phyloP scores from a whole-genome alignment of 2,113 vertebrate genomes.

The Dolichallabes microphthalmus region DNA sequence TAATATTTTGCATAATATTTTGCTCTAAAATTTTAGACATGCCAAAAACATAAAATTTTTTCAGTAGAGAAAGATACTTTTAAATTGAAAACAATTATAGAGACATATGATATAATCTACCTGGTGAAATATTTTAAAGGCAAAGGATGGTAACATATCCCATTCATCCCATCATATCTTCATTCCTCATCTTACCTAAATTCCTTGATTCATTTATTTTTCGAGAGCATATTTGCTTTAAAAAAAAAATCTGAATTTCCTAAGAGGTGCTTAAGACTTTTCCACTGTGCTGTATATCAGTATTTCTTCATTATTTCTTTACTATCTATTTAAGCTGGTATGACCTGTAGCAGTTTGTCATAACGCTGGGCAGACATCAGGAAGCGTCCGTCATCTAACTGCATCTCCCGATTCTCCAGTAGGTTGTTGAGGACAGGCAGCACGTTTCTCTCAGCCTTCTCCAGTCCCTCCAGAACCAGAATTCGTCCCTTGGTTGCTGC shows the following conservation, averaged over 20 bases:
- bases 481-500: conserved; percentile 90
- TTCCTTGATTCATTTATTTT: background rate
- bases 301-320: background rate
- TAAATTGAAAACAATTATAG: background rate
- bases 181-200: background rate
- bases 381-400: conserved; percentile 95
- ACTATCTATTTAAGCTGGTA: background rate
- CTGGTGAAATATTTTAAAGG: background rate
- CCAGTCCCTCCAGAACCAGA: conserved; percentile 91
- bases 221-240: background rate
- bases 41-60: background rate
- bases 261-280: background rate
- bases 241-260: background rate
- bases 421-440: conserved; percentile 94
- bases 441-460: conserved; percentile 94
- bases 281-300: background rate
- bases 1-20: too few species aligned
- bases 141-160: background rate
- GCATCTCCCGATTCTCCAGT: conserved; percentile 96
- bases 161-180: background rate
- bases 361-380: conserved; percentile 92
- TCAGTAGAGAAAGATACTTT: background rate
- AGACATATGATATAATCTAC: background rate
- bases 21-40: background rate
- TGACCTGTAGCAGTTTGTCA: conserved; percentile 90